phyloP scores from a whole-genome alignment of 2,888 invertebrate genomes.

The Halocaridina rubra region DNA sequence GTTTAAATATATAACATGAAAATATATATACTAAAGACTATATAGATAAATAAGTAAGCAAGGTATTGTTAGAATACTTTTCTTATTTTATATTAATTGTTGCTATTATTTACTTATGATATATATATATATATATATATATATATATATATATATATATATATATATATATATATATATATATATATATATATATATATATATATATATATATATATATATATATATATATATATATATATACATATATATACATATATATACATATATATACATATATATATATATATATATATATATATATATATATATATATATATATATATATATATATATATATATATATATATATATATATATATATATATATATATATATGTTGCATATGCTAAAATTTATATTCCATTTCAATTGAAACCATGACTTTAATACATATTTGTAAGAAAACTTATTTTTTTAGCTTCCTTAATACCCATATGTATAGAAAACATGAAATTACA shows the following conservation, averaged over 20 bases:
- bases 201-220: neutral
- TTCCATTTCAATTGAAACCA: too few relatives aligned
- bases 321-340: constrained; percentile 2
- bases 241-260: neutral
- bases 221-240: neutral
- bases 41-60: too few relatives aligned
- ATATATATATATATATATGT: constrained; percentile 2
- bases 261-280: neutral
- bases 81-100: too few relatives aligned
- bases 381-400: too few relatives aligned
- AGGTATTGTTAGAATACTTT: too few relatives aligned
- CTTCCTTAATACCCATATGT: too few relatives aligned
- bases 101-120: neutral
- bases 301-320: constrained; percentile 7
- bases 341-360: constrained; percentile 11
- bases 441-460: too few relatives aligned
- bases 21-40: too few relatives aligned
- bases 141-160: constrained; percentile 13
- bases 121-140: constrained; percentile 4
- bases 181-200: constrained; percentile 8
- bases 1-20: too few relatives aligned
- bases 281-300: constrained; percentile 20
- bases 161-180: constrained; percentile 25
- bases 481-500: too few relatives aligned
- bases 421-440: too few relatives aligned